Evolutionary conservation across 2,113 vertebrate species (phyloP).

Genomic region (Isichthys henryi): DNA sequence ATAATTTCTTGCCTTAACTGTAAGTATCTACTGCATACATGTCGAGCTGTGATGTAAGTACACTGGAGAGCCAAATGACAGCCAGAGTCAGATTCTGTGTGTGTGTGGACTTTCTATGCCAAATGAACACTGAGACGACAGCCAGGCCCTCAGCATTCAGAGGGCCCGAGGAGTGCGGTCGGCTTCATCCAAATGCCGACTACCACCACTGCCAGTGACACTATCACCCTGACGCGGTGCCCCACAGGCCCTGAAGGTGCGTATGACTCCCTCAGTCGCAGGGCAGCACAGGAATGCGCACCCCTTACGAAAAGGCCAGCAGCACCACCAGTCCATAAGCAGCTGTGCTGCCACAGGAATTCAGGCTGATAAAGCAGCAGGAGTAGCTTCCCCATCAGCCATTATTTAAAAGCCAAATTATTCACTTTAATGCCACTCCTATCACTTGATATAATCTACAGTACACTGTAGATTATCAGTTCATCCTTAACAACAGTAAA

Average conservation of each 20-base stretch:
- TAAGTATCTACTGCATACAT: too few species aligned
- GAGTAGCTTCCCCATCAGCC: background rate
- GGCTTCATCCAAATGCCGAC: too few species aligned
- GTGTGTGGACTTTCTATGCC: too few species aligned
- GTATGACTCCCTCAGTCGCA: background rate
- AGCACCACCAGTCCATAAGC: background rate
- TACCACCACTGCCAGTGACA: background rate
- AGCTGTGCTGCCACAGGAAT: background rate
- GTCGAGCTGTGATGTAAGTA: background rate
- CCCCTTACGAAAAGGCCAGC: background rate
- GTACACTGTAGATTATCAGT: background rate
- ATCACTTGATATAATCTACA: background rate
- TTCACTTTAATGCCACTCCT: background rate
- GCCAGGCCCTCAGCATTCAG: background rate
- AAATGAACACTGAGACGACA: background rate
- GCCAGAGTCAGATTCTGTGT: background rate
- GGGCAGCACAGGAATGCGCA: background rate
- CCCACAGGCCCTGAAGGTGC: background rate
- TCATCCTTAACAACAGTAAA: background rate
- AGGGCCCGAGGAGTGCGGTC: background rate
- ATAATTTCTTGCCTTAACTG: too few species aligned
- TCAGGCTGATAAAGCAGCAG: background rate
- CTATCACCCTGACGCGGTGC: background rate
- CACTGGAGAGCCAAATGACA: background rate
- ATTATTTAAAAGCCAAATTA: background rate